phyloP scores from a whole-genome alignment of 2,113 vertebrate species.

The Odontesthes bonariensis region DNA sequence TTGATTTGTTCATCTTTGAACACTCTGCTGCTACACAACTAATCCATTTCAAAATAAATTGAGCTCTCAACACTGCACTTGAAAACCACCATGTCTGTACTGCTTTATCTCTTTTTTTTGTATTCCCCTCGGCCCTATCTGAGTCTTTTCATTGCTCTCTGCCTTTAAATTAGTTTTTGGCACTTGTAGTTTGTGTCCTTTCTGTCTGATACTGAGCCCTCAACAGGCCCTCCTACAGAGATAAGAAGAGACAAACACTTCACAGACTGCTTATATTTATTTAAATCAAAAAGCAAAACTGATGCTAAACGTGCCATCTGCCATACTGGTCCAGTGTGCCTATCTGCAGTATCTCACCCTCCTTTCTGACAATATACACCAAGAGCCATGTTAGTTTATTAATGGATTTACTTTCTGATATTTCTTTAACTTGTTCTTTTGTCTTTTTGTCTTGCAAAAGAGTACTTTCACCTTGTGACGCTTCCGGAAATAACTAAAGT shows the following conservation, averaged over 20 bases:
- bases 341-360: not conserved
- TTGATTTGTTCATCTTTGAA: not conserved
- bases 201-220: slow-evolving; percentile 9
- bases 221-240: not conserved
- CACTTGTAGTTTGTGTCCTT: slow-evolving; percentile 4
- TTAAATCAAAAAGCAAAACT: slow-evolving; percentile 12
- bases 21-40: not conserved
- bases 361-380: not conserved
- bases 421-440: not conserved
- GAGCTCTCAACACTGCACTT: slow-evolving; percentile 23
- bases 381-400: not conserved
- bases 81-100: slow-evolving; percentile 2
- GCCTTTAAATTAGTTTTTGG: slow-evolving; percentile 17
- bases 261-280: slow-evolving; percentile 12
- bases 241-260: slow-evolving; percentile 1
- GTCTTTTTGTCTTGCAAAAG: not conserved
- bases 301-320: not conserved
- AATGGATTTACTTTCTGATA: not conserved
- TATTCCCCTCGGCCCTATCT: not conserved
- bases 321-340: not conserved
- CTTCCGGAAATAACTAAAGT: too few species aligned
- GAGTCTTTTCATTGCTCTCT: not conserved
- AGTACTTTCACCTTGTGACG: too few species aligned
- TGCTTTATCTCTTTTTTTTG: slow-evolving; percentile 16
- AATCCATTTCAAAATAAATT: slow-evolving; percentile 31